A percentile compares a stretch with the other conserved stretches of the same genome.
phyloP scores from a whole-genome alignment of 2,797 vertebrate species.

The Pygocentrus nattereri region DNA sequence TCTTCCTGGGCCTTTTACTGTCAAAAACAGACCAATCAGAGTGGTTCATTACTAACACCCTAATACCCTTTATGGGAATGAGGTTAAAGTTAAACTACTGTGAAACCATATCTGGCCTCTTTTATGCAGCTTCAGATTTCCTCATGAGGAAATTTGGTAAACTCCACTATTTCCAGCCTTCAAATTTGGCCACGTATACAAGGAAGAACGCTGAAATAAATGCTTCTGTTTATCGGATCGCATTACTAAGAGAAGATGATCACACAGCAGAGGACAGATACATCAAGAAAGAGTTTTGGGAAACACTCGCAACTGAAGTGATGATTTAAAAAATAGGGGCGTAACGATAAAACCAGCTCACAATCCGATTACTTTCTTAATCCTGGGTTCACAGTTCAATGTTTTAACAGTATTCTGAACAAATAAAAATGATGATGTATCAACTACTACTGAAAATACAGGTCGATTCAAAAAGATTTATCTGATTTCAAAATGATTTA shows the following conservation, averaged over 20 bases:
- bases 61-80: not conserved
- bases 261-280: not conserved
- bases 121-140: not conserved
- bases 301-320: not conserved
- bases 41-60: slow-evolving; percentile 16
- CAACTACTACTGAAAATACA: not conserved
- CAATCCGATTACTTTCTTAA: not conserved
- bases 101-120: slow-evolving; percentile 5
- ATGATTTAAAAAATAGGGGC: not conserved
- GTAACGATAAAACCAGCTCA: not conserved
- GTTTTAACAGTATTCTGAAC: too few relatives aligned
- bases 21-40: not conserved
- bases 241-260: not conserved
- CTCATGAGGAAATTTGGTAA: slow-evolving; percentile 1
- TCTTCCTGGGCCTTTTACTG: slow-evolving; percentile 6
- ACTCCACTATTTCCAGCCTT: not conserved
- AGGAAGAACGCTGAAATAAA: not conserved
- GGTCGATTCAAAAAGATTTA: too few relatives aligned
- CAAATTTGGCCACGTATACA: not conserved
- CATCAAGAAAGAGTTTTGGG: not conserved
- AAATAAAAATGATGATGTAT: too few relatives aligned
- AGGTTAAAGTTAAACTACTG: slow-evolving; percentile 32
- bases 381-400: too few relatives aligned
- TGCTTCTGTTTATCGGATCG: not conserved
- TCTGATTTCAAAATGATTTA: too few relatives aligned